A percentile compares a stretch with the other conserved stretches of the same genome.
phyloP scores from a whole-genome alignment of 1,140 invertebrate species.

The Popillia japonica region DNA sequence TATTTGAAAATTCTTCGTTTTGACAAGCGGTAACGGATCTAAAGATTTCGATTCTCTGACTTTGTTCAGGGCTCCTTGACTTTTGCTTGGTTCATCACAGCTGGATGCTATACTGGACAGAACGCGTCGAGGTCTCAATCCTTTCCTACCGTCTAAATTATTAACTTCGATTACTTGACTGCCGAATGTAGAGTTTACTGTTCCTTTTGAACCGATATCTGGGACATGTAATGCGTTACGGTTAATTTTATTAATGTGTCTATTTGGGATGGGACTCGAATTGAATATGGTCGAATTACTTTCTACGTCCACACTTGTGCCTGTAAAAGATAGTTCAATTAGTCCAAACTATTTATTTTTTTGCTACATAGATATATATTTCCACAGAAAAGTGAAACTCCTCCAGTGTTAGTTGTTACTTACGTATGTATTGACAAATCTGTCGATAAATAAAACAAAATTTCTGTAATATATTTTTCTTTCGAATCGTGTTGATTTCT shows the following conservation, averaged over 20 bases:
- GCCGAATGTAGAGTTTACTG: conserved; percentile 61
- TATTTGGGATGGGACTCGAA: conserved; percentile 53
- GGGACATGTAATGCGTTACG: conserved; percentile 54
- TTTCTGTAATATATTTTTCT: no score
- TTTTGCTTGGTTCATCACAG: conserved; percentile 62
- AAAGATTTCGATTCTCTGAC: conserved; percentile 64
- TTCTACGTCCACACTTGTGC: conserved; percentile 58
- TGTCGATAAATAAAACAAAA: no score
- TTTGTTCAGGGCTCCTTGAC: conserved; percentile 56
- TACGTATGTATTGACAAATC: no score
- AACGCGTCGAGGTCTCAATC: conserved; percentile 58
- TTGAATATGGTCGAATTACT: conserved; percentile 58
- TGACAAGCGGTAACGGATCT: conserved; percentile 61
- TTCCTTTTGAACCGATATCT: conserved; percentile 61
- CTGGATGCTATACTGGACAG: conserved; percentile 66
- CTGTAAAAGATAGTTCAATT: conserved; percentile 43
- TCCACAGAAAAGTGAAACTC: no score
- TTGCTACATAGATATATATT: no score
- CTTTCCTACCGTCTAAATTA: conserved; percentile 57
- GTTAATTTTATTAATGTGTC: conserved; percentile 50
- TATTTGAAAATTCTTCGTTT: conserved; percentile 40
- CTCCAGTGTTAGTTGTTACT: no score
- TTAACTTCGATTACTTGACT: conserved; percentile 59
- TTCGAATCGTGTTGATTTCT: no score
- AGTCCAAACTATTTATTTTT: not conserved